phyloP scores from a whole-genome alignment of 1,140 invertebrate genomes.

The Oscheius sp. region DNA sequence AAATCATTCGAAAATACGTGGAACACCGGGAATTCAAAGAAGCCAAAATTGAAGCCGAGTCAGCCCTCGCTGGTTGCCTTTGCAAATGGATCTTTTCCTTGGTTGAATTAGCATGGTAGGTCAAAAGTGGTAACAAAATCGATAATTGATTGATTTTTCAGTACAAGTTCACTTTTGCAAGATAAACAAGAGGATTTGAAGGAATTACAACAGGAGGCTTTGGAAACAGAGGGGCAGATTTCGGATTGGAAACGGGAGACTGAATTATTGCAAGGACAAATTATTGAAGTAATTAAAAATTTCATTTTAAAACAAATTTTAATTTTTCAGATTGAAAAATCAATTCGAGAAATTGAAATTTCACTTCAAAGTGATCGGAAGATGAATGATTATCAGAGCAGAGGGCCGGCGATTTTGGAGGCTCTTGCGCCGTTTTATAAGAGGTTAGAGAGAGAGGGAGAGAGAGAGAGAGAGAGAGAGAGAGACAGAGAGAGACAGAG shows the following conservation, averaged over 20 bases:
- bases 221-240: not conserved
- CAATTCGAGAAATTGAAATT: not conserved
- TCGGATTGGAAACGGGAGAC: not conserved
- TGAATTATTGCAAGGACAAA: not conserved
- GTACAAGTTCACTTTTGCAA: not conserved
- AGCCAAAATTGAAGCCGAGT: not conserved
- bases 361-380: not conserved
- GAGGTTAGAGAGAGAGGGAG: no score
- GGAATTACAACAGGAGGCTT: not conserved
- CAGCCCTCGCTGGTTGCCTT: not conserved
- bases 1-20: not conserved
- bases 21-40: conserved; percentile 3
- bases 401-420: not conserved
- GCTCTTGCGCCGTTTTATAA: not conserved
- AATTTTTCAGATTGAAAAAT: not conserved
- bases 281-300: not conserved
- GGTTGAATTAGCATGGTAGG: not conserved
- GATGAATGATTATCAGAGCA: not conserved
- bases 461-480: no score
- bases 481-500: no score
- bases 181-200: not conserved
- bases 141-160: not conserved
- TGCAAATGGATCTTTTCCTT: not conserved
- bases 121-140: not conserved
- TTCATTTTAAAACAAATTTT: not conserved